Evolutionary conservation across 2,888 invertebrate species (phyloP), one percentile per base, ranked within the genome.

Genomic region (Dicyrtoma fusca): DNA sequence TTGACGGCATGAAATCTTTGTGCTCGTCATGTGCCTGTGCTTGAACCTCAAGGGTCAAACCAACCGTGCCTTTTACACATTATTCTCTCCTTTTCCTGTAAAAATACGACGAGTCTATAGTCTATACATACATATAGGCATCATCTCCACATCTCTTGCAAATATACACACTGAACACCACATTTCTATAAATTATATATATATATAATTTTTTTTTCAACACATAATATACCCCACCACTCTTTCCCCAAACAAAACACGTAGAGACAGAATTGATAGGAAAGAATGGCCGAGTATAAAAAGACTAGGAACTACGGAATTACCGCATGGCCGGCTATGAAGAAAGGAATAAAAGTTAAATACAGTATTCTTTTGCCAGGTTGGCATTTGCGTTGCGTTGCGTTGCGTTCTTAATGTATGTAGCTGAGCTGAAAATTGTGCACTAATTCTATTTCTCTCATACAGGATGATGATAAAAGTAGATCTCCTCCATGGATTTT

Each of bases 401-500:
- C 6, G 14, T 55, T 23, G 55, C 23, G 34, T 34, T 34, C 4
- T 34, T 34, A 8, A 5, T 34, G 34, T 8, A 5, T 3, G 34
- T 34, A 8, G 34, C 34, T 34, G 34, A 34, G 34, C 34, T 34
- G 34, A 57, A 17, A 26, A 23, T 51, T 65, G 65, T 51, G 53
- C 21, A 51, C 65, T 65, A 65, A 51, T 51, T 65, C 51, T 8
- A 21, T 21, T 53, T 51, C 51, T 65, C 21, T 55, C 23, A 8
- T 21, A 3, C 4, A 55, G 23, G 21, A 13, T 55, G 23, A 55
- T 21, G 19, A 21, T 23, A 55, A n/a, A 51, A 59, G 57, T 55
- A 55, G 68, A 68, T 68, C 68, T 34, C 17, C 68, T 34, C 17
- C 55, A 53, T 66, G 66, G 66, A 66, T 55, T 65, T 66, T 66